Conservation (phyloP, 2,888 invertebrate genomes). For the Melipona bicolor region DNA sequence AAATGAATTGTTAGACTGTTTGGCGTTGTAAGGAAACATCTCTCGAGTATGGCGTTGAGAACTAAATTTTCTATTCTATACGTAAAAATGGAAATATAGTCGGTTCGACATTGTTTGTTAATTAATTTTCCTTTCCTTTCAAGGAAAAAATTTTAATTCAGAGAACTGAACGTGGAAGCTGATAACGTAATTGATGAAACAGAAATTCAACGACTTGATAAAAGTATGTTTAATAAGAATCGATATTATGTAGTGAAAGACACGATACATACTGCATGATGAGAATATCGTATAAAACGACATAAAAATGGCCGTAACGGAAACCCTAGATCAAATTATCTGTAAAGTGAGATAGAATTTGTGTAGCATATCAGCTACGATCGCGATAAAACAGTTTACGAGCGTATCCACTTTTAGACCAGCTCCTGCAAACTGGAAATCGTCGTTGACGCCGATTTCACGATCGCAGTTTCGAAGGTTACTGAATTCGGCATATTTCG, state of each 20-base stretch:
- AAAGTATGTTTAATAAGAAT: background rate
- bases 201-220: background rate
- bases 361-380: conserved; percentile 57
- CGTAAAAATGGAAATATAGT: background rate
- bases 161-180: background rate
- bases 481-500: conserved; percentile 3
- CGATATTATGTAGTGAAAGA: background rate
- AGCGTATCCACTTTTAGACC: conserved; percentile 54
- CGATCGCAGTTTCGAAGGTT: conserved; percentile 20
- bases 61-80: too few relatives aligned
- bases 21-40: background rate
- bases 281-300: conserved; percentile 32
- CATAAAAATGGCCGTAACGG: conserved; percentile 24
- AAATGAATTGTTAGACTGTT: background rate
- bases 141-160: background rate
- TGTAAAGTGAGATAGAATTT: conserved; percentile 57
- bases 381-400: conserved; percentile 72
- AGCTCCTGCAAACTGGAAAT: conserved; percentile 47
- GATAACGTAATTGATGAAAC: background rate
- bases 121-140: background rate
- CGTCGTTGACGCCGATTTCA: conserved; percentile 55
- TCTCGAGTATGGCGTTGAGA: background rate
- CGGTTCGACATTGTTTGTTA: background rate
- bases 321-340: conserved; percentile 44
- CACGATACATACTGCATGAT: conserved; percentile 8